Evolutionary conservation across 1,140 invertebrate species (phyloP), one percentile per base, ranked within the genome.

Genomic region (Euwallacea similis): DNA sequence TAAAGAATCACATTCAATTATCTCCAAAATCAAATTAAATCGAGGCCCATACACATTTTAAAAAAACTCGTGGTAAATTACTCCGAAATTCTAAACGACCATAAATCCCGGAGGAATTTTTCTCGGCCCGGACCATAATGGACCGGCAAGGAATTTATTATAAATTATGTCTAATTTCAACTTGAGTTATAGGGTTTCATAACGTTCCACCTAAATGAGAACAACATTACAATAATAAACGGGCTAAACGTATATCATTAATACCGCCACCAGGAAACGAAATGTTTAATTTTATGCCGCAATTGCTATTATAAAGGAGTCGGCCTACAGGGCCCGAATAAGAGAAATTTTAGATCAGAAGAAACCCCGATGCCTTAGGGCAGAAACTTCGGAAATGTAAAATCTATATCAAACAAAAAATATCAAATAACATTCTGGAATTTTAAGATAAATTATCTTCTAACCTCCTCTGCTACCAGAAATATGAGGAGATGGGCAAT

Each of bases 171-270:
- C 56, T 69, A 69, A 69, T 69, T 69, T 69, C n/a, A 43, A 3
- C 9, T 11, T 60, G 54, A 62, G 46, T 69, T 69, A 60, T 69
- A 69, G 10, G 56, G 50, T 60, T 54, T 60, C 66, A 62, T 69
- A 69, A 60, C 58, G 50, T 69, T 7, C 56, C 56, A 69, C 66
- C 46, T 58, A 69, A 69, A 69, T 69, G 66, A 60, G 56, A 69
- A 69, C 56, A 69, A 60, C 66, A 69, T 69, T 69, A 69, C 47
- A 69, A 69, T 69, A 69, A 69, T 69, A 62, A 69, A 69, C 66
- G 66, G 66, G 16, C 66, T 60, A 62, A 62, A 69, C 66, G 66
- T 61, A 61, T 69, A 69, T 69, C 66, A 69, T 69, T 69, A 60
- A 69, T 69, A 69, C 61, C 66, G 42, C 56, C 58, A 44, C 10